phyloP scores from a whole-genome alignment of 2,113 vertebrate genomes.

The Genyomyrus donnyi region DNA sequence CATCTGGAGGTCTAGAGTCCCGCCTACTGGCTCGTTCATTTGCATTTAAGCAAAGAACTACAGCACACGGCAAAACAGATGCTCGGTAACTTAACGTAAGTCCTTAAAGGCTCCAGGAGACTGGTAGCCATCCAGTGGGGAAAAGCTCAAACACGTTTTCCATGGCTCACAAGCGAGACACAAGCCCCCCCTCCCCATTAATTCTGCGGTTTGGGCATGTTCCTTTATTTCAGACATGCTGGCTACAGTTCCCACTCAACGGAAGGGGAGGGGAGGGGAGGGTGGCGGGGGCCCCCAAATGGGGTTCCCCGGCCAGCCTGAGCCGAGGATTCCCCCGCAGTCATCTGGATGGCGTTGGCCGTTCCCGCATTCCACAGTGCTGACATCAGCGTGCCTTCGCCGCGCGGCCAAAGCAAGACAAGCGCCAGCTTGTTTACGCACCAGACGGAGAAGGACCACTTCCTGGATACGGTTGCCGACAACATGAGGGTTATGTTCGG shows the following conservation, averaged over 20 bases:
- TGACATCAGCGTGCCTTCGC: slow-evolving; percentile 53
- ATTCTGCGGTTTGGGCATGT: slow-evolving; percentile 37
- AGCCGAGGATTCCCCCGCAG: slow-evolving; percentile 74
- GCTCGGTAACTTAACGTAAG: neutral
- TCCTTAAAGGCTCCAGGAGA: neutral
- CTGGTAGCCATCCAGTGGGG: neutral
- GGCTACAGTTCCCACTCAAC: slow-evolving; percentile 40
- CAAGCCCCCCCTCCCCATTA: slow-evolving; percentile 25
- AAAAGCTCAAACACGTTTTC: slow-evolving; percentile 45
- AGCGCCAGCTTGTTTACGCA: slow-evolving; percentile 57
- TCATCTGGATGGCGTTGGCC: slow-evolving; percentile 57
- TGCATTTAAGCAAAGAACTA: neutral
- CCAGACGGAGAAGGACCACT: slow-evolving; percentile 60
- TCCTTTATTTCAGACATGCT: slow-evolving; percentile 52
- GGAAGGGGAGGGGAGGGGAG: slow-evolving; percentile 29
- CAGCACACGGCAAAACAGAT: neutral
- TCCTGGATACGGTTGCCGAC: slow-evolving; percentile 68
- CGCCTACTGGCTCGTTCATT: neutral
- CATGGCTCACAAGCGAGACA: slow-evolving; percentile 47
- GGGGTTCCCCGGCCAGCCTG: slow-evolving; percentile 58
- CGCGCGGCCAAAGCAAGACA: slow-evolving; percentile 48
- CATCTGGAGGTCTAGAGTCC: neutral
- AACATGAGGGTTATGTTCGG: slow-evolving; percentile 45
- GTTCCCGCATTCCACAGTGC: slow-evolving; percentile 63
- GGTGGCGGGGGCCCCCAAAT: slow-evolving; percentile 36